phyloP scores from a whole-genome alignment of 2,888 invertebrate genomes.

The Conchocele bisecta region DNA sequence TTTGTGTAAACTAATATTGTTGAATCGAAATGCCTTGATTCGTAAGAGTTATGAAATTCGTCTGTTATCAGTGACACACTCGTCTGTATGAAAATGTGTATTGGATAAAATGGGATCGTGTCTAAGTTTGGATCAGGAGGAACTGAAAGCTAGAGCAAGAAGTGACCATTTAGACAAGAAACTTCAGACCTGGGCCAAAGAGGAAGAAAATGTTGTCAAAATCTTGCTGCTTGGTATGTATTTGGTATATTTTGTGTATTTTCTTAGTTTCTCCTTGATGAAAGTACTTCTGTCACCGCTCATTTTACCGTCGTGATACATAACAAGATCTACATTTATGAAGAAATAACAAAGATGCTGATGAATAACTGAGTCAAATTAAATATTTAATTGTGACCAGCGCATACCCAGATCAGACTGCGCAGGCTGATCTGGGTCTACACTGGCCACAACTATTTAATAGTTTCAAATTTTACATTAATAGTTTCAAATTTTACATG shows the following conservation, averaged over 20 bases:
- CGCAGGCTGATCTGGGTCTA: not conserved
- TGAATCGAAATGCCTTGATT: no score
- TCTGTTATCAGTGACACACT: no score
- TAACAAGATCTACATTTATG: no score
- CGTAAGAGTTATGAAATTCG: no score
- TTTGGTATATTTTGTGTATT: not conserved
- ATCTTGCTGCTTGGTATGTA: slow-evolving; percentile 86
- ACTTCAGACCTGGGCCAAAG: slow-evolving; percentile 85
- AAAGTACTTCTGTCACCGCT: no score
- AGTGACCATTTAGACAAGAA: slow-evolving; percentile 87
- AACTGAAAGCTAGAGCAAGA: slow-evolving; percentile 84
- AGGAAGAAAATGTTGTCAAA: slow-evolving; percentile 86
- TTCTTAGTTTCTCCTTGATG: no score
- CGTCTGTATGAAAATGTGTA: no score
- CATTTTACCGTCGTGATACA: no score
- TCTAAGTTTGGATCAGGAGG: slow-evolving; percentile 86
- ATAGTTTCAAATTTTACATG: not conserved
- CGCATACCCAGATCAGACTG: not conserved
- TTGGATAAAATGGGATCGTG: slow-evolving; percentile 87
- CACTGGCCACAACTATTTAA: not conserved
- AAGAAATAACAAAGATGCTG: no score
- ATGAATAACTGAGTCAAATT: no score
- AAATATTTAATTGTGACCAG: no score
- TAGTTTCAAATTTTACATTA: not conserved
- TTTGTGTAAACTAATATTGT: no score